phyloP scores from a whole-genome alignment of 2,113 vertebrate genomes.

The Arothron firmamentum region DNA sequence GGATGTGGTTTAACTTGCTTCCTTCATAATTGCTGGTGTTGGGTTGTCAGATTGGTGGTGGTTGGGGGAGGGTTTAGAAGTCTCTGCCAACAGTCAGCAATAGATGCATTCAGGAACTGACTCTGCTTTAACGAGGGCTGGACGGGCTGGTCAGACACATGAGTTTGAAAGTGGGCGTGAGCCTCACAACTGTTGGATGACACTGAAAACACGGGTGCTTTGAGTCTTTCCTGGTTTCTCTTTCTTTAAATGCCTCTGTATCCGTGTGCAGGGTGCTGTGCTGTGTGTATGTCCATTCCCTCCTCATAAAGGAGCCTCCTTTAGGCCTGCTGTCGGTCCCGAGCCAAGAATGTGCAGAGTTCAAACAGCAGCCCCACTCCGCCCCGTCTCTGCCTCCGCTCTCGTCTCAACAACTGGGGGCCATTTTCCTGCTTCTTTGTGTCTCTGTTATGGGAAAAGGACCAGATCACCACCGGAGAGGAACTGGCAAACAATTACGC shows the following conservation, averaged over 20 bases:
- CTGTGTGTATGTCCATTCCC: constrained; percentile 39
- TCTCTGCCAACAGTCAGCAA: constrained; percentile 66
- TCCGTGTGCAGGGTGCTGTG: constrained; percentile 30
- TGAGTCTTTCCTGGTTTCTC: too few relatives aligned
- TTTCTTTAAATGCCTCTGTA: neutral
- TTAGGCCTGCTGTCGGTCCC: constrained; percentile 63
- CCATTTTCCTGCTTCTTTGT: constrained; percentile 74
- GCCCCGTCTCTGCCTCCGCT: constrained; percentile 59
- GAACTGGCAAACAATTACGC: constrained; percentile 80
- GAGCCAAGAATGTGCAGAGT: constrained; percentile 70
- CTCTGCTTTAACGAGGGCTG: constrained; percentile 49
- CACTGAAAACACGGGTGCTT: too few relatives aligned
- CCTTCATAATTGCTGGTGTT: constrained; percentile 79
- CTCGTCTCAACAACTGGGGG: constrained; percentile 68
- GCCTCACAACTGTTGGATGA: constrained; percentile 3
- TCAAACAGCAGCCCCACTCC: constrained; percentile 70
- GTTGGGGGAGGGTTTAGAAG: constrained; percentile 36
- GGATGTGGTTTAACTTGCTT: constrained; percentile 77
- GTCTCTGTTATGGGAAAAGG: constrained; percentile 76
- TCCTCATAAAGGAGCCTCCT: constrained; percentile 49
- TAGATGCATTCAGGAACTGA: constrained; percentile 57
- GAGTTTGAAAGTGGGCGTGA: neutral
- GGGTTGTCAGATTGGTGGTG: constrained; percentile 72
- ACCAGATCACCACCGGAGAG: constrained; percentile 75
- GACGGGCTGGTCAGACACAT: constrained; percentile 42